Conservation (phyloP, 2,888 invertebrate species). For the Sturmia bella region DNA sequence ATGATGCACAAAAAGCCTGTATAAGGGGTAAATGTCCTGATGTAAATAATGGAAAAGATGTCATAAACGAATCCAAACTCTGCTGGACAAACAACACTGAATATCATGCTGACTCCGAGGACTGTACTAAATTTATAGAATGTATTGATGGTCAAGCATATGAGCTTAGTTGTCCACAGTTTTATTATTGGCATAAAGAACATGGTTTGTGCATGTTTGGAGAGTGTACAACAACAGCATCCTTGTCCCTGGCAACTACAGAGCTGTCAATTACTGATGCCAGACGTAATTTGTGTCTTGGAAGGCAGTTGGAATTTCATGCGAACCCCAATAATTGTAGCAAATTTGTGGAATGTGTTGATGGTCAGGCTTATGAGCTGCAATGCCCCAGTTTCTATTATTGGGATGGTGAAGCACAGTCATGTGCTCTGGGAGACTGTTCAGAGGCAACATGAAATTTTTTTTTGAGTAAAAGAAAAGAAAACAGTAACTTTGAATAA, state of each 20-base stretch:
- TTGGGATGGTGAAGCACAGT: too few species aligned
- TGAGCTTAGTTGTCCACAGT: slow-evolving; percentile 3
- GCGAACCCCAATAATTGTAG: slow-evolving; percentile 74
- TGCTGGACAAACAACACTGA: neutral
- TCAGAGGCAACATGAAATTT: neutral
- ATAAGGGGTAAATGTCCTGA: slow-evolving; percentile 6
- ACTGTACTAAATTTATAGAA: slow-evolving; percentile 51
- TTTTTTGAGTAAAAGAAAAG: too few species aligned
- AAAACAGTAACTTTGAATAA: too few species aligned
- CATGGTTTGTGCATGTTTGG: neutral
- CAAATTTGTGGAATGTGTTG: slow-evolving; percentile 74
- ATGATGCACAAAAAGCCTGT: neutral
- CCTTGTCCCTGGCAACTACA: too few species aligned
- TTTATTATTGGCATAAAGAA: slow-evolving; percentile 37
- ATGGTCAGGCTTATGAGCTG: slow-evolving; percentile 64
- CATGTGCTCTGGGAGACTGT: slow-evolving; percentile 41
- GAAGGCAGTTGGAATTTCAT: too few species aligned
- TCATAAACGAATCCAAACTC: neutral
- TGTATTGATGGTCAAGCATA: slow-evolving; percentile 15
- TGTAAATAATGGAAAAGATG: neutral
- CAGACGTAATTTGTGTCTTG: too few species aligned
- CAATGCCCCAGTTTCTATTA: slow-evolving; percentile 69
- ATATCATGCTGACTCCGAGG: slow-evolving; percentile 18
- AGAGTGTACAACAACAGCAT: too few species aligned
- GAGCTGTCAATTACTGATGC: too few species aligned